A percentile compares a stretch with the other conserved stretches of the same genome.
Evolutionary conservation across 2,888 invertebrate genomes (phyloP).

Genomic region (Drosophila buzzatii): DNA sequence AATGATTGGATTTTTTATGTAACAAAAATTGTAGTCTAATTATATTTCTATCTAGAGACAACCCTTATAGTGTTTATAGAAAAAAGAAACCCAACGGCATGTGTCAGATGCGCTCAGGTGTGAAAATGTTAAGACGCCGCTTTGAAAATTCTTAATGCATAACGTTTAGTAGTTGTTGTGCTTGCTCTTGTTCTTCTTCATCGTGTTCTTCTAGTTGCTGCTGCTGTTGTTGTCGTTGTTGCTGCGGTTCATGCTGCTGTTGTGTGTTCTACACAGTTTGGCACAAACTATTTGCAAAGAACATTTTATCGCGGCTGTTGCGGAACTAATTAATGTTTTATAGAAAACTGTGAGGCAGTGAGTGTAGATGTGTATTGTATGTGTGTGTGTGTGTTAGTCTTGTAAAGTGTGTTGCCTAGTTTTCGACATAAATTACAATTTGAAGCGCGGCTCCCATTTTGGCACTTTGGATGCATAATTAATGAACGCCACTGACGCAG

Average conservation of each 20-base stretch:
- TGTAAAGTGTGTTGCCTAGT: slow-evolving; percentile 13
- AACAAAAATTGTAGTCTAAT: neutral
- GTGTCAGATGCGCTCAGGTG: slow-evolving; percentile 40
- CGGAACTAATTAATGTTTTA: slow-evolving; percentile 71
- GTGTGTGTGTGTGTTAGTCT: neutral
- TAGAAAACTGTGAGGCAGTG: slow-evolving; percentile 3
- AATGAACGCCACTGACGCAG: slow-evolving; percentile 47
- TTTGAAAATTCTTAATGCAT: slow-evolving; percentile 22
- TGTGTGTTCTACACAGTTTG: neutral
- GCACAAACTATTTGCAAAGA: slow-evolving; percentile 28
- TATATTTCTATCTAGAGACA: neutral
- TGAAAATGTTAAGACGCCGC: slow-evolving; percentile 39
- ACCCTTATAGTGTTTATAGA: neutral
- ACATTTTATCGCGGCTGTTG: slow-evolving; percentile 32
- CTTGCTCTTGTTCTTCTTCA: neutral
- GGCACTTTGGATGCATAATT: slow-evolving; percentile 55
- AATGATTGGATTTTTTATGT: neutral
- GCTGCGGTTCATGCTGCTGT: neutral
- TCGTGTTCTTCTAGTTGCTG: neutral
- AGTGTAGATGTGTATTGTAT: neutral
- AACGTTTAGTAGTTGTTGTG: slow-evolving; percentile 3
- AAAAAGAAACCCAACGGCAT: slow-evolving; percentile 16
- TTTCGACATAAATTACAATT: slow-evolving; percentile 49
- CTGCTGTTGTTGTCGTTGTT: neutral
- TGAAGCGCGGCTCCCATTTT: slow-evolving; percentile 27